Evolutionary conservation across 2,888 invertebrate species (phyloP).

Genomic region (Polymixis lichenea): DNA sequence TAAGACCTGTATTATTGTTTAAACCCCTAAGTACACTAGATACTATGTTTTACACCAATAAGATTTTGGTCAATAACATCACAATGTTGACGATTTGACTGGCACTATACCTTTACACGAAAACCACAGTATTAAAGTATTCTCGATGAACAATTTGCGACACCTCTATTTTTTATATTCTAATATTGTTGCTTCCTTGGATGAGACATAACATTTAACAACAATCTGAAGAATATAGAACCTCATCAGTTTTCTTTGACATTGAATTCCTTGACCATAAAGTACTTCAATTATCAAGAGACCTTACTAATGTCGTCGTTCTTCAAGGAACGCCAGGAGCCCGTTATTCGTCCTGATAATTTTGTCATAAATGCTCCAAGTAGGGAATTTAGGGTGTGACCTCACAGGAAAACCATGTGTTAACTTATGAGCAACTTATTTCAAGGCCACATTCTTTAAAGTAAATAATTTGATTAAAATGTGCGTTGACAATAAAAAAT

Average conservation of each 20-base stretch:
- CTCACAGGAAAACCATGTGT: constrained; percentile 38
- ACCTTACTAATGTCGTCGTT: constrained; percentile 37
- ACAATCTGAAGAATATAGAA: neutral
- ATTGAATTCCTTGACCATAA: constrained; percentile 1
- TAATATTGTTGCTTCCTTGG: neutral
- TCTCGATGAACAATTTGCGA: neutral
- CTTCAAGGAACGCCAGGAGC: constrained; percentile 49
- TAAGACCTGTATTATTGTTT: constrained; percentile 22
- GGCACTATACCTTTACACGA: neutral
- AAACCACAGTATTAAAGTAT: neutral
- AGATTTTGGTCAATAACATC: neutral
- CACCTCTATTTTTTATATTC: neutral
- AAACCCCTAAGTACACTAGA: neutral
- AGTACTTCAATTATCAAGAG: constrained; percentile 19
- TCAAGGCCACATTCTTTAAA: constrained; percentile 23
- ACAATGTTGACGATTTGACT: neutral
- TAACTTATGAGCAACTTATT: constrained; percentile 10
- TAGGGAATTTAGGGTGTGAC: constrained; percentile 44
- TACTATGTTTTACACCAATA: neutral
- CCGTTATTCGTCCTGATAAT: constrained; percentile 66
- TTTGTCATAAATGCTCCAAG: constrained; percentile 46
- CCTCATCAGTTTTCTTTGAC: neutral
- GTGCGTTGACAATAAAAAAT: too few species aligned
- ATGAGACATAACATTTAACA: neutral
- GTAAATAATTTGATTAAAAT: neutral